Evolutionary conservation across 2,888 invertebrate species (phyloP).

Genomic region (Eupithecia pulchellata): DNA sequence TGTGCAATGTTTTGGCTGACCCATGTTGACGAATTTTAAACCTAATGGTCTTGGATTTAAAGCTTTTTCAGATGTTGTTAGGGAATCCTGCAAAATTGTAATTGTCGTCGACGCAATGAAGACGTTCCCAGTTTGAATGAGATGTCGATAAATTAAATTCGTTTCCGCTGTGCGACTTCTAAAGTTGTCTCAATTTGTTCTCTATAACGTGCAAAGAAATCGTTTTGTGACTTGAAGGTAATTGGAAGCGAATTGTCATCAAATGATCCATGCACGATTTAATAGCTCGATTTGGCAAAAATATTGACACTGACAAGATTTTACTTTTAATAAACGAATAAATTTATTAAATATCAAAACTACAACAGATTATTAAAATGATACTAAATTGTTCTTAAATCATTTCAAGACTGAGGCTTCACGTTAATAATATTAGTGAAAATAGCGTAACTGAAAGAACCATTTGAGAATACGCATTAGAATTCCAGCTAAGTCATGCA

Average conservation of each 20-base stretch:
- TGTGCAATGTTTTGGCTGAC: constrained; percentile 51
- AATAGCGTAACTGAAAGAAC: too few relatives aligned
- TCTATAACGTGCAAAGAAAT: constrained; percentile 63
- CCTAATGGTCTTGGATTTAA: constrained; percentile 47
- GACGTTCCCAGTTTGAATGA: constrained; percentile 74
- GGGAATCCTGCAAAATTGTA: constrained; percentile 62
- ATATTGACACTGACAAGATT: too few relatives aligned
- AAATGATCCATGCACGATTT: constrained; percentile 63
- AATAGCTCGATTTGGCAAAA: constrained; percentile 30
- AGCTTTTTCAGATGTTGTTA: constrained; percentile 36
- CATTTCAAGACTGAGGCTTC: neutral
- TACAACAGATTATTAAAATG: neutral
- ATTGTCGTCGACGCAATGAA: constrained; percentile 78
- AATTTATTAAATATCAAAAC: neutral
- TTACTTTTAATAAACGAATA: neutral
- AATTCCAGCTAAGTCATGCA: constrained; percentile 8
- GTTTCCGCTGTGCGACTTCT: constrained; percentile 81
- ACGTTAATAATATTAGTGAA: neutral
- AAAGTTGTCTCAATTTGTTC: constrained; percentile 82
- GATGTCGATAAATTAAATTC: constrained; percentile 84
- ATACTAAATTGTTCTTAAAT: neutral
- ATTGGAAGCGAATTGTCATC: constrained; percentile 60
- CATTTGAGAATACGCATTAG: neutral
- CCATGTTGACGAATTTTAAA: constrained; percentile 40
- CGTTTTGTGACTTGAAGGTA: constrained; percentile 57